A percentile compares a stretch with the other conserved stretches of the same genome.
Conservation (phyloP, 1,140 invertebrate species). For the Gyrodactylus salaris region DNA sequence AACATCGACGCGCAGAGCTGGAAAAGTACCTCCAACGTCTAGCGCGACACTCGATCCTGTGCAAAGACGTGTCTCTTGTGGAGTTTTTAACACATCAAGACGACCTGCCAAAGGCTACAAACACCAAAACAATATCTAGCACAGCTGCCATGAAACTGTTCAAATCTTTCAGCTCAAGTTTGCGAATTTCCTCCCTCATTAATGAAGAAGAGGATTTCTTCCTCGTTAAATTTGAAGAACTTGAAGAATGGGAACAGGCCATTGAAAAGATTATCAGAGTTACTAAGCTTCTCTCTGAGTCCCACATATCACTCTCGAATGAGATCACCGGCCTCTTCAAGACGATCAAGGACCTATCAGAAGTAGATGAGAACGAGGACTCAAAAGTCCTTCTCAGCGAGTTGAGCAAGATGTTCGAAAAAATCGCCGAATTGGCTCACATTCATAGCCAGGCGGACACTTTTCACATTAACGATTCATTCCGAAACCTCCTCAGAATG, state of each 20-base stretch:
- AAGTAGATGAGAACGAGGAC: not conserved
- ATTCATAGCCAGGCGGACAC: not conserved
- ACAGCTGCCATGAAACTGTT: too few relatives aligned
- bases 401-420: not conserved
- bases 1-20: conserved; percentile 44
- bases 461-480: not conserved
- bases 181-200: conserved; percentile 97
- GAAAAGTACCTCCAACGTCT: conserved; percentile 64
- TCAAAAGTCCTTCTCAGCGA: not conserved
- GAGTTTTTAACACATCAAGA: too few relatives aligned
- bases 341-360: not conserved
- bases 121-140: too few relatives aligned
- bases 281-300: too few relatives aligned
- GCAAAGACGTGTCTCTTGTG: too few relatives aligned
- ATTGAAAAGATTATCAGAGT: too few relatives aligned
- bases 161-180: too few relatives aligned
- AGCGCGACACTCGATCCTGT: too few relatives aligned
- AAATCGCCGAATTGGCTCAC: not conserved
- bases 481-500: not conserved
- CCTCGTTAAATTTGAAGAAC: not conserved
- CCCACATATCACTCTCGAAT: too few relatives aligned
- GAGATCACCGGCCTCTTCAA: not conserved
- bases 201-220: conserved; percentile 58
- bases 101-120: too few relatives aligned
- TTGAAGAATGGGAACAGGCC: not conserved